Base-by-base conservation (phyloP, 1,140 invertebrate species). In the Trachymyrmex septentrionalis region DNA sequence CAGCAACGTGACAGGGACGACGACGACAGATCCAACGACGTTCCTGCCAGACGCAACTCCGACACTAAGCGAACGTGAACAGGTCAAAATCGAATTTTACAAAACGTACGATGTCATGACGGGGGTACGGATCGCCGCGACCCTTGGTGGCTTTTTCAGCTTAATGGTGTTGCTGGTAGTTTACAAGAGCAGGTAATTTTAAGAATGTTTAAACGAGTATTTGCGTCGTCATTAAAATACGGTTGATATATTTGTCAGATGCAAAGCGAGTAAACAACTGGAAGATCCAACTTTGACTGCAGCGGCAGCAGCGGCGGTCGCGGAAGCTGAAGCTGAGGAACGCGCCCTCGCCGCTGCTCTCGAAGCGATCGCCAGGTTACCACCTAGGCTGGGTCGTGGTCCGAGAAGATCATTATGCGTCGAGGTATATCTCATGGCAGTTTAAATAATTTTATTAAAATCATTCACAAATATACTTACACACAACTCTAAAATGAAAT, bases 91-190 rank as follows among this genome's bases (percentile, higher is more conserved):
- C 89, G 97, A 98, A 94, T 98, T 98, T 95, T 99, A 98, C 95
- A 97, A 97, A 87, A 98, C 98, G 53, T 99, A 99, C 94, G 98
- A 98, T 95, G 97, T 98, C 90, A 98, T 98, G 98, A 98, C 98
- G 84, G 98, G 98, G 73, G 96, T 98, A 80, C 96, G 98, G 61
- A 99, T 98, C 93, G 98, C 98, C 69, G 97, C 97, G 86, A 98
- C 98, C 5, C 96, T 99, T 48, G 98, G 98, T 89, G 97, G 97
- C 86, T 98, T 99, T 93, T 99, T 98, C 95, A 96, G 97, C 53
- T 95, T 98, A 87, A 98, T 98, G 97, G 97, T 98, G 16, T 96
- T 98, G 92, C 96, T 98, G 86, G 97, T 99, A 80, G 96, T 98
- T 59, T 98, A 98, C 95, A 99, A 99, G 94, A 98, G 97, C 94